phyloP scores from a whole-genome alignment of 2,113 vertebrate genomes.

The Penelope pileata region DNA sequence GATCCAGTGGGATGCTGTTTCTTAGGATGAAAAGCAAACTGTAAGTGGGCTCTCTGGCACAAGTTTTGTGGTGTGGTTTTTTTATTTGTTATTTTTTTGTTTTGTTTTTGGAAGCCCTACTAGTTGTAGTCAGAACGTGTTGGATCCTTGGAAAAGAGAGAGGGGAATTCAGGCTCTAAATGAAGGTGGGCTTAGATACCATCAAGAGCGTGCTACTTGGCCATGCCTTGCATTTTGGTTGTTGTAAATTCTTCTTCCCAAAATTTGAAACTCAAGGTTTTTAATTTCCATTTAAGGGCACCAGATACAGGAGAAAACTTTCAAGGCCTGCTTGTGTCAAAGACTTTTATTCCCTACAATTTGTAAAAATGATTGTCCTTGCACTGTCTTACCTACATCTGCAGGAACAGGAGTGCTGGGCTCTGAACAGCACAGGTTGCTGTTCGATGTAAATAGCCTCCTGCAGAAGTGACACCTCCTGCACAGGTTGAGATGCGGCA shows the following conservation, averaged over 20 bases:
- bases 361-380: not conserved
- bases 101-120: not conserved
- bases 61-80: not conserved
- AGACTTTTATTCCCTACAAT: slow-evolving; percentile 14
- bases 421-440: not conserved
- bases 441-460: not conserved
- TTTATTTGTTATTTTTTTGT: not conserved
- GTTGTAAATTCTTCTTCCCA: not conserved
- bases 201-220: not conserved
- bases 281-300: slow-evolving; percentile 30
- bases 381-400: not conserved
- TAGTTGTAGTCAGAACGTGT: not conserved
- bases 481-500: not conserved
- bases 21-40: not conserved
- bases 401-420: not conserved
- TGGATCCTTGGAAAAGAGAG: not conserved
- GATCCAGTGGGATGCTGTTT: not conserved
- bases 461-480: not conserved
- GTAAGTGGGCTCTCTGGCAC: not conserved
- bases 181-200: not conserved
- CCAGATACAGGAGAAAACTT: slow-evolving; percentile 4
- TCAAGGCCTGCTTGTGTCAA: not conserved
- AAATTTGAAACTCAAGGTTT: not conserved
- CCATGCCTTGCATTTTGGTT: not conserved
- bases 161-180: not conserved